Percentiles rank a stretch among this genome's conserved stretches.
phyloP scores from a whole-genome alignment of 2,888 invertebrate species.

The Chouioia cunea region DNA sequence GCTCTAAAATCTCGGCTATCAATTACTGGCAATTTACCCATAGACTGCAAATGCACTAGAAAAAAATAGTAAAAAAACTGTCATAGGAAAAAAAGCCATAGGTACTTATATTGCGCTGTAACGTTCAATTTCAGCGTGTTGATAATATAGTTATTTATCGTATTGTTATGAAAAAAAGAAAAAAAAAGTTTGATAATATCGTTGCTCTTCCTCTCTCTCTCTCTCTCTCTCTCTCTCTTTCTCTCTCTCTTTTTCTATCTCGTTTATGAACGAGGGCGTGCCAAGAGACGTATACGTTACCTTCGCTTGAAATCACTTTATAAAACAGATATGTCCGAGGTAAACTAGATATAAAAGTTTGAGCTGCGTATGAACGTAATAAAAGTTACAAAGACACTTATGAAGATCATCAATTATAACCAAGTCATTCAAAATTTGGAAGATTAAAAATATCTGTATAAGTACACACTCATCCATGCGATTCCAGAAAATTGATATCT shows the following conservation, averaged over 20 bases:
- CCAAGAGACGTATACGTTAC: conserved; percentile 64
- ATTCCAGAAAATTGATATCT: too few species aligned
- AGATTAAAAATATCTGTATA: too few species aligned
- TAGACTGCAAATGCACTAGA: conserved; percentile 19
- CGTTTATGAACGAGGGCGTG: conserved; percentile 52
- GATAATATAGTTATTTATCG: conserved; percentile 11
- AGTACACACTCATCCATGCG: too few species aligned
- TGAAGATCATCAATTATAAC: too few species aligned
- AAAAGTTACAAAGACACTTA: conserved; percentile 9
- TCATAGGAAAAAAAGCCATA: conserved; percentile 6
- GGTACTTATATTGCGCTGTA: conserved; percentile 5
- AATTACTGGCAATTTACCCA: neutral
- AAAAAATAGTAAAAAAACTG: conserved; percentile 5
- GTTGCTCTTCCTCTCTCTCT: conserved; percentile 33
- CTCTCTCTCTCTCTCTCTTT: conserved; percentile 46
- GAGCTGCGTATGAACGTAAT: conserved; percentile 47
- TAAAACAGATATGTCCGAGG: conserved; percentile 55
- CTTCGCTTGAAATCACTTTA: conserved; percentile 57
- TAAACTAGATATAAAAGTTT: conserved; percentile 50
- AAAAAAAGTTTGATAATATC: conserved; percentile 18
- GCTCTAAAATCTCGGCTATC: conserved; percentile 24
- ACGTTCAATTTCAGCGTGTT: conserved; percentile 7
- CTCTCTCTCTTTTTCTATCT: conserved; percentile 41
- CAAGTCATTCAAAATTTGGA: too few species aligned
- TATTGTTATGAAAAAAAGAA: conserved; percentile 1